Base-by-base conservation (phyloP, 2,113 vertebrate genomes). In the Rana temporaria region DNA sequence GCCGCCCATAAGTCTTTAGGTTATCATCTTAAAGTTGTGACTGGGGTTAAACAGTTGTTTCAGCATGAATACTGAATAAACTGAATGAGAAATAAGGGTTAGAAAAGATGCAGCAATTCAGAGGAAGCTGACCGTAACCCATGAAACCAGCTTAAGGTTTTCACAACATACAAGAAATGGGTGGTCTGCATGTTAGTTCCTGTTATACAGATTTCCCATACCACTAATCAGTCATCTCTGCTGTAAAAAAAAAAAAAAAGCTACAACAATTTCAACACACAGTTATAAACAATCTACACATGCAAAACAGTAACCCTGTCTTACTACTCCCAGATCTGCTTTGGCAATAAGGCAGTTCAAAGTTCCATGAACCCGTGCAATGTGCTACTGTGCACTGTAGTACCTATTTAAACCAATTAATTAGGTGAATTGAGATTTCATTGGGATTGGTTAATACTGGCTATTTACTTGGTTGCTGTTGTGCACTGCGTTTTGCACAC, bases 91-190 rank as follows among this genome's bases (percentile, higher is more conserved):
- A 48, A 18, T 19, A 56, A 48, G 38, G 66, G 4, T 18, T 12
- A 56, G 17, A 57, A 18, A 8, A 7, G 9, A 6, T 19, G 16
- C 24, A 32, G 24, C 52, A 56, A 53, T 71, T 71, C 68, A 71
- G 68, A 26, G 22, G 20, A 68, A 48, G 48, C 42, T 69, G 34
- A 71, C 52, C 24, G 15, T 19, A 19, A 7, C 69, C 15, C 24
- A 56, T 18, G 53, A 72, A 19, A 32, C 30, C 24, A 69, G 67
- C 14, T 12, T 56, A 17, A 18, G n/a, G 19, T 20, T 30, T 55
- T 71, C 24, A 71, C 22, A 55, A 24, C 22, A 34, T 48, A 75
- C 72, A 48, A 75, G 59, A 63, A 62, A 76, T 48, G 73, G 38
- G 32, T 76, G 57, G 30, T n/a, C 73, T 22, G 22, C 20, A 30